Evolutionary conservation across 2,113 vertebrate species (phyloP).

Genomic region (Phoenicopterus ruber): DNA sequence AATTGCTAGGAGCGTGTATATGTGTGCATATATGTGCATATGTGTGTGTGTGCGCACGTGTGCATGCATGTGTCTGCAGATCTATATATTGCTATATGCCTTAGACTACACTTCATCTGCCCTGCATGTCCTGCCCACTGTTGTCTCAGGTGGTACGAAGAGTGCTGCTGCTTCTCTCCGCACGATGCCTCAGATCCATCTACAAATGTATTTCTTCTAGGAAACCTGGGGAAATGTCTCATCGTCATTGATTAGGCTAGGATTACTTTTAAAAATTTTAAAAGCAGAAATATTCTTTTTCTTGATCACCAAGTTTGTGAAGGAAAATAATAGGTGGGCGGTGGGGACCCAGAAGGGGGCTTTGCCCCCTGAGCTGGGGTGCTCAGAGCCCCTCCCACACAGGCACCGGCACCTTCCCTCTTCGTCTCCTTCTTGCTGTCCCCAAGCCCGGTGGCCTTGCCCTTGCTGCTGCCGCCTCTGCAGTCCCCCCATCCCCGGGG

Average conservation of each 20-base stretch:
- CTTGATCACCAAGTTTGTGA: not conserved
- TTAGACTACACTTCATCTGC: not conserved
- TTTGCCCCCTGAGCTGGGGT: not conserved
- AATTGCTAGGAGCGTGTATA: not conserved
- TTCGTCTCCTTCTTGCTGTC: not conserved
- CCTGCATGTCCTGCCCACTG: not conserved
- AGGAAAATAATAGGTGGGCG: not conserved
- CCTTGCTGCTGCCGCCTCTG: not conserved
- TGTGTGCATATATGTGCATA: fast-evolving
- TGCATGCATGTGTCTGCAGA: not conserved
- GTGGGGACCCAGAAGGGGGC: not conserved
- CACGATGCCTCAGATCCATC: not conserved
- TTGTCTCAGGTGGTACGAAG: not conserved
- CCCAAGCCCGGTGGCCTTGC: not conserved
- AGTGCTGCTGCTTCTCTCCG: not conserved
- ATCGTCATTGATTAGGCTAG: not conserved
- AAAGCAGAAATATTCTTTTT: not conserved
- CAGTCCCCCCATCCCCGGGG: not conserved
- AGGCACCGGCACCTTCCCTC: not conserved
- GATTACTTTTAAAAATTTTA: not conserved
- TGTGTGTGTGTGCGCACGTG: fast-evolving
- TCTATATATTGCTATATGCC: not conserved
- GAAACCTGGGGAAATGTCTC: not conserved
- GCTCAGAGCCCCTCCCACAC: not conserved
- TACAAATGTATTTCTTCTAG: not conserved